Evolutionary conservation across 2,113 vertebrate genomes (phyloP).

Genomic region (Scartelaos histophorus): DNA sequence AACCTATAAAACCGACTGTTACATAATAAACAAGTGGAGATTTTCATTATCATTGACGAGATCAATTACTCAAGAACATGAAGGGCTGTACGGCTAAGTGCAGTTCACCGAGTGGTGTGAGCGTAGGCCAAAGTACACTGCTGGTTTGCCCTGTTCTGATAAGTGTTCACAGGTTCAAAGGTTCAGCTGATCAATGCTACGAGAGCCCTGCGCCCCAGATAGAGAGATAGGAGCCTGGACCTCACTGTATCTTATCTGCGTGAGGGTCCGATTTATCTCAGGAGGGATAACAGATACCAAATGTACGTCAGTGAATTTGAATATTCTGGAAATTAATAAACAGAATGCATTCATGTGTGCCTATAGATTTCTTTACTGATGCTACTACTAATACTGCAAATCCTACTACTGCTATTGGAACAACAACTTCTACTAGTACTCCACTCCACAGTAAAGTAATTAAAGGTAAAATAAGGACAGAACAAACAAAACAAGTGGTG

Average conservation of each 20-base stretch:
- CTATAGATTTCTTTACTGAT: not conserved
- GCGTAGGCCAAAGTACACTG: constrained; percentile 61
- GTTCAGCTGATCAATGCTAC: constrained; percentile 60
- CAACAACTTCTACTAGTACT: too few species aligned
- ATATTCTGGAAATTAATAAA: not conserved
- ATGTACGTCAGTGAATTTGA: not conserved
- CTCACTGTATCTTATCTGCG: constrained; percentile 55
- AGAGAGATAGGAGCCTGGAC: constrained; percentile 40
- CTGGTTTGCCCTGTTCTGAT: constrained; percentile 49
- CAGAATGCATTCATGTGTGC: constrained; percentile 17
- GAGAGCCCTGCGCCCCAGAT: constrained; percentile 32
- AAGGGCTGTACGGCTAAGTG: constrained; percentile 5
- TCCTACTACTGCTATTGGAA: too few species aligned
- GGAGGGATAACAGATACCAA: constrained; percentile 11
- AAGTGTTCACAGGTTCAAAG: constrained; percentile 76
- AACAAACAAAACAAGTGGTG: too few species aligned
- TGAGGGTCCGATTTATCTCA: constrained; percentile 50
- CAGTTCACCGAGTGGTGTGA: constrained; percentile 39
- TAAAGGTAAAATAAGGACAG: too few species aligned
- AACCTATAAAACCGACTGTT: constrained; percentile 25
- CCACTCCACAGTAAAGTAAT: too few species aligned
- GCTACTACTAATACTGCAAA: too few species aligned
- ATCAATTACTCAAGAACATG: constrained; percentile 21
- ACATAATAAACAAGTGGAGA: constrained; percentile 12
- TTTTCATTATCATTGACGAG: constrained; percentile 3